phyloP scores from a whole-genome alignment of 2,113 vertebrate genomes.

The Thryonomys swinderianus region DNA sequence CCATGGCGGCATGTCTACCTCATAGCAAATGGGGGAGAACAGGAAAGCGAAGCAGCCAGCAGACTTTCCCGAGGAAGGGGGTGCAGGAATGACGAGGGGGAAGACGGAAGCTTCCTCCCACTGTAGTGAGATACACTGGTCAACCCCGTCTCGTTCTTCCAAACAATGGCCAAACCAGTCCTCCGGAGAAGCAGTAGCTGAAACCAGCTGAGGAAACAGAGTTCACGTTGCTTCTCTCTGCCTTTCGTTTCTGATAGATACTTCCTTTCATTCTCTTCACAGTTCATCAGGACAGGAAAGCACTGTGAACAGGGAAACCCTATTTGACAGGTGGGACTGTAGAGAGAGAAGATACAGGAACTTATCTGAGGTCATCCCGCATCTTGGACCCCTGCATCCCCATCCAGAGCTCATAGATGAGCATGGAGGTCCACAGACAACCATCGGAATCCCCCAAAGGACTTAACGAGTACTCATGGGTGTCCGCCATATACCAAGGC shows the following conservation, averaged over 20 bases:
- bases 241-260: neutral
- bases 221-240: neutral
- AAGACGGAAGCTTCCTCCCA: neutral
- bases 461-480: too few relatives aligned
- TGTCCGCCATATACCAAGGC: neutral
- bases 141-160: neutral
- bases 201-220: neutral
- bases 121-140: accelerated
- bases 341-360: neutral
- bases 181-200: neutral
- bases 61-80: neutral
- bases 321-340: neutral
- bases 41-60: neutral
- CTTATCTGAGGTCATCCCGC: neutral
- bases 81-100: neutral
- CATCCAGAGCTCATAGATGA: too few relatives aligned
- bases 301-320: neutral
- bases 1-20: neutral
- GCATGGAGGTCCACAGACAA: too few relatives aligned
- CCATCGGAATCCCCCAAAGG: too few relatives aligned
- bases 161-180: neutral
- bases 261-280: neutral
- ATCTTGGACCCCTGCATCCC: neutral
- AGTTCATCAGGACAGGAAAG: neutral
- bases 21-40: neutral